phyloP scores from a whole-genome alignment of 2,797 vertebrate species.

The Rallus crepitans region DNA sequence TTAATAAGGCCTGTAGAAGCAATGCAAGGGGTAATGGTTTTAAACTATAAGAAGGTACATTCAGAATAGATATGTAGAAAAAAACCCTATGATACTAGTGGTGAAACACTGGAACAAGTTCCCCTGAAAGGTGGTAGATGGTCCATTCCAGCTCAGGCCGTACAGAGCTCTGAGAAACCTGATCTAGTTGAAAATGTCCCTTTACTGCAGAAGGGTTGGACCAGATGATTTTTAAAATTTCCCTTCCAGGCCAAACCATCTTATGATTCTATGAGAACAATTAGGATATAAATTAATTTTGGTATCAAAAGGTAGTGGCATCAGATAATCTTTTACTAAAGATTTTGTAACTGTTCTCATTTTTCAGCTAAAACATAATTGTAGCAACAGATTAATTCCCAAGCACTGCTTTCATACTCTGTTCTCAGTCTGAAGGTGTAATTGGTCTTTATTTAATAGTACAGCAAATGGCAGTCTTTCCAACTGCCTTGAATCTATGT shows the following conservation, averaged over 20 bases:
- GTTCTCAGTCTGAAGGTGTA: neutral
- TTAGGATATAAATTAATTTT: neutral
- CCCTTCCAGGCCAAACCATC: neutral
- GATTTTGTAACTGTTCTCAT: neutral
- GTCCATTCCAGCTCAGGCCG: fast-evolving
- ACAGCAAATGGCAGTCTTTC: neutral
- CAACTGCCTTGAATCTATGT: neutral
- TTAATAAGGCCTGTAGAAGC: neutral
- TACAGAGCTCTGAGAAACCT: neutral
- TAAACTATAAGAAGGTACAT: neutral
- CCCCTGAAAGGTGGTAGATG: fast-evolving
- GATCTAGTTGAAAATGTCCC: neutral
- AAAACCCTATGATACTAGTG: neutral
- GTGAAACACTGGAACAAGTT: neutral
- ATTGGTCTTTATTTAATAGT: neutral
- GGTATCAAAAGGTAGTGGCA: neutral
- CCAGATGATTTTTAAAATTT: neutral
- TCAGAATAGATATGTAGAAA: neutral
- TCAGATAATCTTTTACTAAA: neutral
- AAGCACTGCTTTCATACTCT: neutral
- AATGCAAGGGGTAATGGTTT: neutral
- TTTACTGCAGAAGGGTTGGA: neutral
- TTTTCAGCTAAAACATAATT: neutral
- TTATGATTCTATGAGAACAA: neutral
- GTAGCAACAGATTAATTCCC: neutral